Evolutionary conservation across 2,888 invertebrate genomes (phyloP), one percentile per base, ranked within the genome.

Genomic region (Athalia circularis): DNA sequence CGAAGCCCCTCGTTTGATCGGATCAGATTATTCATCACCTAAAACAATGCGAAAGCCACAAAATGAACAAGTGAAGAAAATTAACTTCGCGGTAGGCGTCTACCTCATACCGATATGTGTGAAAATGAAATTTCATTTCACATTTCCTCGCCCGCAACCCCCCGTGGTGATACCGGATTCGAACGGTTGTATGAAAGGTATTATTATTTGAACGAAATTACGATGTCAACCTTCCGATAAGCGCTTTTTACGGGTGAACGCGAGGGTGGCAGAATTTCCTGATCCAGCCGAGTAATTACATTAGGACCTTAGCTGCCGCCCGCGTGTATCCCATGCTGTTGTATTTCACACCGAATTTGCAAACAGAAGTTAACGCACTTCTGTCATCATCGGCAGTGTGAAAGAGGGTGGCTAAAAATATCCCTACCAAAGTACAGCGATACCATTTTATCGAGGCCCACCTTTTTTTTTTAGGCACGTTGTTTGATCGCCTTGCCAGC

Each of bases 271-370:
- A 7, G 54, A 68, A 52, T 52, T 50, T 68, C 52, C 15, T 68
- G 52, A 54, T 68, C 15, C 50, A 68, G 52, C 68, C 50, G 54
- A 52, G 52, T 68, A 54, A 68, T 68, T 68, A 68, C 54, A 68
- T 68, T 68, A 29, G 29, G 29, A 29, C 29, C 29, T 29, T 29
- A 29, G 29, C 29, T 29, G 29, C 29, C 29, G 29, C 29, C 29
- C 2, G 2, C 29, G 29, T 64, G 45, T 13, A 52, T 52, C 52
- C 29, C 65, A 47, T 52, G 52, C 11, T 7, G 61, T 61, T 68
- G 68, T 68, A 68, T 68, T 68, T 68, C 52, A 68, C 68, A 13
- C 68, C 68, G 50, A 68, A n/a, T 68, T 68, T 54, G 52, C 54
- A 54, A 54, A 54, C 52, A 43, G 68, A 43, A 54, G 52, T 29